Evolutionary conservation across 1,140 invertebrate genomes (phyloP).

Genomic region (Hycleus phaleratus): DNA sequence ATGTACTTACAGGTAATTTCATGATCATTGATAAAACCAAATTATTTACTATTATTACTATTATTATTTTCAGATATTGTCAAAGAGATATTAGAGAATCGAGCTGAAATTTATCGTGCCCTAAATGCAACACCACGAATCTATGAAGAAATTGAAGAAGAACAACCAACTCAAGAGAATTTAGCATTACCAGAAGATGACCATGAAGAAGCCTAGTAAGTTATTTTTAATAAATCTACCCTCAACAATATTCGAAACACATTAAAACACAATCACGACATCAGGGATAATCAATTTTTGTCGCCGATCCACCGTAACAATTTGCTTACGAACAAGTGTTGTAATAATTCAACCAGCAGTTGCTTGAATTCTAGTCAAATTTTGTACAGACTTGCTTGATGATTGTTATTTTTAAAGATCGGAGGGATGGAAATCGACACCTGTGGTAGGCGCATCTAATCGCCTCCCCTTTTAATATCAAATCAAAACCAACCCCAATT

Average conservation of each 20-base stretch:
- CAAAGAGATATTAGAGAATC: constrained; percentile 62
- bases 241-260: neutral
- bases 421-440: neutral
- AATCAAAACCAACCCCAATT: too few relatives aligned
- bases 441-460: constrained; percentile 10
- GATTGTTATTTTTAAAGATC: too few relatives aligned
- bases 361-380: too few relatives aligned
- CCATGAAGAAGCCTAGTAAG: neutral
- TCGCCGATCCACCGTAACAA: too few relatives aligned
- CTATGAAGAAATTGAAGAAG: constrained; percentile 24
- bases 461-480: constrained; percentile 4
- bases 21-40: neutral
- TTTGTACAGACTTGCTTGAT: too few relatives aligned
- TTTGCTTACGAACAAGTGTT: too few relatives aligned
- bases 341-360: too few relatives aligned
- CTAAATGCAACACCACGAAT: constrained; percentile 38
- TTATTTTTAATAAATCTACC: too few relatives aligned
- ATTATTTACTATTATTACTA: neutral
- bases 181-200: constrained; percentile 27
- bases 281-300: too few relatives aligned
- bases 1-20: constrained; percentile 64
- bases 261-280: too few relatives aligned
- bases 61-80: constrained; percentile 53
- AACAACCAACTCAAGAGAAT: constrained; percentile 32
- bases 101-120: constrained; percentile 52